A percentile compares a stretch with the other conserved stretches of the same genome.
These are phyloP conservation scores for Esperia sulphurella DNA, from an alignment of 2,888 invertebrate genomes.

Conservation along the genomic window DNA sequence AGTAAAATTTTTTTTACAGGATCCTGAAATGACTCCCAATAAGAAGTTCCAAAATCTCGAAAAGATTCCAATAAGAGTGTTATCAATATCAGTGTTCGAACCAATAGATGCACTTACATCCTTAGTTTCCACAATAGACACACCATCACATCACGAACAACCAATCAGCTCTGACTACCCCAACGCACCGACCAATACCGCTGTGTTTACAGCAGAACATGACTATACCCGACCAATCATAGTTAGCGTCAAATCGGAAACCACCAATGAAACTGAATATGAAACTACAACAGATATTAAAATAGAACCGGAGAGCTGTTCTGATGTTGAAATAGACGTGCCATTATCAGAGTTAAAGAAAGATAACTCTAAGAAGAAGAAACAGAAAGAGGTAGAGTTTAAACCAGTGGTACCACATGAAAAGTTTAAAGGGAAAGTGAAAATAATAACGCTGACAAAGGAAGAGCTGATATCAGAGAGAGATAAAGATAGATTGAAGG, in stretches of 20 bases:
- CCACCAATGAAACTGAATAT: constrained; percentile 10
- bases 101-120: too few species aligned
- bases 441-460: constrained; percentile 30
- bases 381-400: constrained; percentile 7
- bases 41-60: too few species aligned
- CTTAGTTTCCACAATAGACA: too few species aligned
- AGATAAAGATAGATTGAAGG: constrained; percentile 29
- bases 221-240: constrained; percentile 14
- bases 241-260: neutral
- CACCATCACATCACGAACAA: too few species aligned
- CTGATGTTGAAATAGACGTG: constrained; percentile 33
- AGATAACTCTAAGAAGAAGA: constrained; percentile 12
- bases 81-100: too few species aligned
- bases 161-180: too few species aligned
- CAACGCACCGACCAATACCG: too few species aligned
- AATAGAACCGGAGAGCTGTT: constrained; percentile 34
- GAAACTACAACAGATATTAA: constrained; percentile 35
- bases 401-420: constrained; percentile 12
- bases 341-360: constrained; percentile 30
- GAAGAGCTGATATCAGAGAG: constrained; percentile 47
- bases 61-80: too few species aligned
- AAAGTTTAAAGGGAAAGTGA: constrained; percentile 45
- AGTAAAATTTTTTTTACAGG: too few species aligned
- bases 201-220: constrained; percentile 7
- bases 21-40: too few species aligned